Evolutionary conservation across 2,888 invertebrate species (phyloP).

Genomic region (Dynastes maya): DNA sequence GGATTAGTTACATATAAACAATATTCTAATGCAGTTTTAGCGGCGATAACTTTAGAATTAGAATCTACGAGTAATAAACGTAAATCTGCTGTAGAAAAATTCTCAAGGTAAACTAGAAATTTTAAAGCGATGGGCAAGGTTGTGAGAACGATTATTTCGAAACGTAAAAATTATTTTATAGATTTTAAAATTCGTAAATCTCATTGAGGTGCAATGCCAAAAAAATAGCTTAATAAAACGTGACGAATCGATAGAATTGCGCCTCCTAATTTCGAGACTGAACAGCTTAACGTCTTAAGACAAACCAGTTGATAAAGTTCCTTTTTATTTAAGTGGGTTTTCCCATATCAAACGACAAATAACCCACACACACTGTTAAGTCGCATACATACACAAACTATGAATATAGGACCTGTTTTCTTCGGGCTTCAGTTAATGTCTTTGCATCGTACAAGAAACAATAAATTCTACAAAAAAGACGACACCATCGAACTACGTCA

Average conservation of each 20-base stretch:
- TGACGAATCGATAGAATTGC: neutral
- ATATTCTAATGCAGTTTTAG: too few species aligned
- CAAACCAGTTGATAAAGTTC: slow-evolving; percentile 27
- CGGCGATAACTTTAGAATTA: too few species aligned
- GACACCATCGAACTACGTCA: neutral
- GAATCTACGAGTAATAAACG: too few species aligned
- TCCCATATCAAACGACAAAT: slow-evolving; percentile 27
- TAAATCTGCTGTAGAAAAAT: neutral
- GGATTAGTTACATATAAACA: too few species aligned
- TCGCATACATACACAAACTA: neutral
- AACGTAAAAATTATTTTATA: neutral
- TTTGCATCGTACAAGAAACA: slow-evolving; percentile 17
- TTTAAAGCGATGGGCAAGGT: neutral
- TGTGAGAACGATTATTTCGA: neutral
- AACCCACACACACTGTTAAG: neutral
- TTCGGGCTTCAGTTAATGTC: slow-evolving; percentile 17
- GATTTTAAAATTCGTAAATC: neutral
- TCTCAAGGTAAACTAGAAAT: slow-evolving; percentile 23
- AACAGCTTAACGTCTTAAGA: neutral
- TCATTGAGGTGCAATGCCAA: neutral
- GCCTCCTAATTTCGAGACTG: neutral
- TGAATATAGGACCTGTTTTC: slow-evolving; percentile 29
- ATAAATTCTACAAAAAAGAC: neutral
- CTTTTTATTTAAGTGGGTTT: slow-evolving; percentile 34
- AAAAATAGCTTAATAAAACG: neutral